Evolutionary conservation across 1,140 invertebrate genomes (phyloP), one percentile per base, ranked within the genome.

Genomic region (Zaprionus lachaisei): DNA sequence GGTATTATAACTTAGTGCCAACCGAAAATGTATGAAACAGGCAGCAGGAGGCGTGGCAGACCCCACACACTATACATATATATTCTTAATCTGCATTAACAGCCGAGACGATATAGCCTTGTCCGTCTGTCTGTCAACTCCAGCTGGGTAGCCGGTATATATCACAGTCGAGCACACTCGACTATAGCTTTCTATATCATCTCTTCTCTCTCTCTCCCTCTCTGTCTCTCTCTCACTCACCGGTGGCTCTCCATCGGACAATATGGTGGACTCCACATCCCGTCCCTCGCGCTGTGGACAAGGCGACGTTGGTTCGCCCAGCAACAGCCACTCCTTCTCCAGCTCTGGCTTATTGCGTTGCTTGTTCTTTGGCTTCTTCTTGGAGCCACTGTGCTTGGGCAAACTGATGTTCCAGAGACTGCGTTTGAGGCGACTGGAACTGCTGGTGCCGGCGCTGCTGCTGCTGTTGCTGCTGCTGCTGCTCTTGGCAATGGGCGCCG

Each of bases 261-360:
- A 55, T 24, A 93, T 86, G 2, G 90, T 89, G 1, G 92, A 93
- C 71, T 92, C 92, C 11, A 91, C 80, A 75, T 92, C 92, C 17
- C 73, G 61, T 22, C 81, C 63, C 58, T 92, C 89, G 0, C 84
- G 65, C 15, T 81, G 78, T 0, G 91, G 91, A 65, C 86, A 84
- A 0, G 92, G 92, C 12, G 92, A 93, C 2, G 91, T 91, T 15
- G 92, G 92, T 38, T 93, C 92, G 6, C 92, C 92, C 26, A 93
- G 68, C 6, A 93, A 74, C 5, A 93, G 72, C 92, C 92, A 93
- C 71, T 93, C 92, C 63, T 92, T 92, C 56, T 93, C 92, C 26
- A 93, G 41, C 41, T 93, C 92, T 17, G 91, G 78, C 31, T 93
- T 93, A 15, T 78, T 81, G 28, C 79, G 79, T 44, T 77, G 65